Evolutionary conservation across 2,888 invertebrate species (phyloP).

Genomic region (Sclerodermus sp.): DNA sequence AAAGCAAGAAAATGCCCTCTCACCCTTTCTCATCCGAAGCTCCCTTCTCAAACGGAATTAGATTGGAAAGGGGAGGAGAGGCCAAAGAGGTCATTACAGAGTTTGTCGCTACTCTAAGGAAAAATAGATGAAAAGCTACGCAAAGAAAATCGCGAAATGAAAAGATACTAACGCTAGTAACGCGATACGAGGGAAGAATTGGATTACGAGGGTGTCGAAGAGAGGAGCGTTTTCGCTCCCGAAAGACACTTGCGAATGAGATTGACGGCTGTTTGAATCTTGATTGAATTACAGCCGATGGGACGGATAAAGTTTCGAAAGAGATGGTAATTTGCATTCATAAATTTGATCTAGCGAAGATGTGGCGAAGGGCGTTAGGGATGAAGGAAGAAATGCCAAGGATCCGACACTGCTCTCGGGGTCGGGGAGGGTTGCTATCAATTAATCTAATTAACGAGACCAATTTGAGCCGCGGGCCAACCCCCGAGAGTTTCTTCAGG

Average conservation of each 20-base stretch:
- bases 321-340: constrained; percentile 17
- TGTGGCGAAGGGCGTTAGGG: not conserved
- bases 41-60: too few relatives aligned
- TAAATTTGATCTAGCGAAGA: constrained; percentile 12
- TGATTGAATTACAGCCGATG: constrained; percentile 13
- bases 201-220: too few relatives aligned
- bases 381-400: constrained; percentile 3
- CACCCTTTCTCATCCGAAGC: too few relatives aligned
- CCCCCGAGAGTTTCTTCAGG: constrained; percentile 10
- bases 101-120: too few relatives aligned
- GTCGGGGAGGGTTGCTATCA: constrained; percentile 23
- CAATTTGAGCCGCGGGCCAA: constrained; percentile 22
- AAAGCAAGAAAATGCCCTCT: too few relatives aligned
- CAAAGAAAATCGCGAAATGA: too few relatives aligned
- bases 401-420: constrained; percentile 1
- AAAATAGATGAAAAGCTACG: too few relatives aligned
- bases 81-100: too few relatives aligned
- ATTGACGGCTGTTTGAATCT: constrained; percentile 16
- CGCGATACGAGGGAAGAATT: too few relatives aligned
- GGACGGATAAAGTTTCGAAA: constrained; percentile 18
- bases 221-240: too few relatives aligned
- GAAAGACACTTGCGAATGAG: constrained; percentile 3
- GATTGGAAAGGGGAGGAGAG: too few relatives aligned
- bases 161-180: too few relatives aligned
- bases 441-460: constrained; percentile 36